Percentiles rank a stretch among this genome's conserved stretches.
Conservation (phyloP, 1,140 invertebrate genomes). For the Calliphora vicina region DNA sequence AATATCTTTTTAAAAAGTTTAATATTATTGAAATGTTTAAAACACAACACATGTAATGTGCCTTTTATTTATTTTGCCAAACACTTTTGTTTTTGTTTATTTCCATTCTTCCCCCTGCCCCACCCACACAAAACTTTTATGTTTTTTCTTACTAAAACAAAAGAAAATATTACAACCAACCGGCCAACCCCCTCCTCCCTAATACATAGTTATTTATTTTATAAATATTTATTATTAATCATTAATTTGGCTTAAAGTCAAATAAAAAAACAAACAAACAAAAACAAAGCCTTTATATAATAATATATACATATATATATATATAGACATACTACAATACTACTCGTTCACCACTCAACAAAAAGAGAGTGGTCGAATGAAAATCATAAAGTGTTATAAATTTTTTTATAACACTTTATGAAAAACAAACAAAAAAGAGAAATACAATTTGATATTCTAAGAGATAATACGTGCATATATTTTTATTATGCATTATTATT, state of each 20-base stretch:
- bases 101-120: too few species aligned
- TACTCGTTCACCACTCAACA: not conserved
- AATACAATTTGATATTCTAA: constrained; percentile 17
- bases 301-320: not conserved
- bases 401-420: constrained; percentile 12
- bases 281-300: constrained; percentile 36
- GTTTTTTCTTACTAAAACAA: not conserved
- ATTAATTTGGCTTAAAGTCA: constrained; percentile 30
- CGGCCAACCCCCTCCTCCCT: not conserved
- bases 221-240: constrained; percentile 31
- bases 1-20: not conserved
- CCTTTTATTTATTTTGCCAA: not conserved
- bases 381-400: constrained; percentile 10
- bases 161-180: not conserved
- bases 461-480: constrained; percentile 14
- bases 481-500: constrained; percentile 6
- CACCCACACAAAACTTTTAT: not conserved
- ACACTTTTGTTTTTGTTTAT: too few species aligned
- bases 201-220: constrained; percentile 37
- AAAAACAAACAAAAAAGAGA: not conserved
- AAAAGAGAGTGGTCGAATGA: not conserved
- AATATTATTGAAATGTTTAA: not conserved
- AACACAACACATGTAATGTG: not conserved
- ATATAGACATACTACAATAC: constrained; percentile 49
- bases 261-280: too few species aligned